Conservation (phyloP, 2,113 vertebrate genomes). For the Antechinus flavipes region DNA sequence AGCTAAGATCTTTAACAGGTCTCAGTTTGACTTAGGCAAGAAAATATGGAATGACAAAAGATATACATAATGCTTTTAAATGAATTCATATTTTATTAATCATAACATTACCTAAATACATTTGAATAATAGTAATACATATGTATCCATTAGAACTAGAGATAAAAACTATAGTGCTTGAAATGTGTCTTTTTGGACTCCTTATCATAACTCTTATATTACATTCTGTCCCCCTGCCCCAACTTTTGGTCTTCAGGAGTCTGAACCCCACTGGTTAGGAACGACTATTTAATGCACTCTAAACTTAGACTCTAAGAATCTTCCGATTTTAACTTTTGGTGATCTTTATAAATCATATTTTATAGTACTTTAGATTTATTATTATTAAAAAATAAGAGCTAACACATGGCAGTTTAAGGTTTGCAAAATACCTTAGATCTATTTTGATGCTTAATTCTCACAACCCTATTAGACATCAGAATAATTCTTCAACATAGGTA, state of each 20-base stretch:
- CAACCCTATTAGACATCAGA: not conserved
- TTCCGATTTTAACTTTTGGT: not conserved
- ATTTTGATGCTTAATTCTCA: not conserved
- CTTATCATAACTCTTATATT: not conserved
- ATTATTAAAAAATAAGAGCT: not conserved
- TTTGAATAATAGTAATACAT: not conserved
- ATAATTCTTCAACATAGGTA: not conserved
- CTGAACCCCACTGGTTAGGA: not conserved
- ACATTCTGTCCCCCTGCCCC: not conserved
- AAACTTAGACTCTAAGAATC: not conserved
- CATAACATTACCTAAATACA: not conserved
- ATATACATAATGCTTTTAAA: not conserved
- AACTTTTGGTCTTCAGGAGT: not conserved
- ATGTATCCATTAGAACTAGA: not conserved
- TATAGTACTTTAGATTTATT: not conserved
- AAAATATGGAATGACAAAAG: not conserved
- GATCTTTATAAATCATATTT: not conserved
- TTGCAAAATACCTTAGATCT: not conserved
- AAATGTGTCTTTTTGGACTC: not conserved
- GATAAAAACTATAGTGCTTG: not conserved
- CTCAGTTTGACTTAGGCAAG: not conserved
- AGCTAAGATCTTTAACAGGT: too few relatives aligned
- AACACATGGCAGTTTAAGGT: not conserved
- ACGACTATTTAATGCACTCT: not conserved
- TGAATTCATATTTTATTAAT: not conserved